These are phyloP conservation scores for Psittacula cyanocephala DNA, from an alignment of 2,113 vertebrate genomes.

Conservation along the genomic window DNA sequence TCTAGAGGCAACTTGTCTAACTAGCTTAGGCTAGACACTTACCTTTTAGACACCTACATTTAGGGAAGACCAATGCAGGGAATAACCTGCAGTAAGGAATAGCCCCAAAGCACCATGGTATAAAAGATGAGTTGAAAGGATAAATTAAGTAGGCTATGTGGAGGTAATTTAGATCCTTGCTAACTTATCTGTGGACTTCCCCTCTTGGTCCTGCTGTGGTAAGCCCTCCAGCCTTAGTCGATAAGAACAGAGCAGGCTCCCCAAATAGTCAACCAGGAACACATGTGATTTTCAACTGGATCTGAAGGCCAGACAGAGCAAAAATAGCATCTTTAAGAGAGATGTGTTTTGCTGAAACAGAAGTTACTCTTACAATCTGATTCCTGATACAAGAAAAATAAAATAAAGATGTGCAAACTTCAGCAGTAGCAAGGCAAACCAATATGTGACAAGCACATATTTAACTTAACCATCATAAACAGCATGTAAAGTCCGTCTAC, in stretches of 20 bases:
- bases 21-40: background rate
- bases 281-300: background rate
- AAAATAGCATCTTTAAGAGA: background rate
- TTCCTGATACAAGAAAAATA: background rate
- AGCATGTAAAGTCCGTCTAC: background rate
- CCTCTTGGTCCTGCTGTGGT: background rate
- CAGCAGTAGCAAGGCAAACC: background rate
- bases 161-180: background rate
- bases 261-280: background rate
- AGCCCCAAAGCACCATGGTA: background rate
- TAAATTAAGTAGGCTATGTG: background rate
- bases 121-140: background rate
- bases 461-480: background rate
- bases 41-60: background rate
- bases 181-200: background rate
- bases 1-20: background rate
- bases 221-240: background rate
- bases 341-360: background rate
- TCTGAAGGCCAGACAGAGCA: background rate
- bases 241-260: background rate
- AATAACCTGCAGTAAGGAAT: background rate
- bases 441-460: background rate
- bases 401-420: background rate
- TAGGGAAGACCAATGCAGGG: background rate
- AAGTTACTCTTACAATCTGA: background rate